Conservation (phyloP, 2,113 vertebrate genomes). For the Pogonocichla stellata region DNA sequence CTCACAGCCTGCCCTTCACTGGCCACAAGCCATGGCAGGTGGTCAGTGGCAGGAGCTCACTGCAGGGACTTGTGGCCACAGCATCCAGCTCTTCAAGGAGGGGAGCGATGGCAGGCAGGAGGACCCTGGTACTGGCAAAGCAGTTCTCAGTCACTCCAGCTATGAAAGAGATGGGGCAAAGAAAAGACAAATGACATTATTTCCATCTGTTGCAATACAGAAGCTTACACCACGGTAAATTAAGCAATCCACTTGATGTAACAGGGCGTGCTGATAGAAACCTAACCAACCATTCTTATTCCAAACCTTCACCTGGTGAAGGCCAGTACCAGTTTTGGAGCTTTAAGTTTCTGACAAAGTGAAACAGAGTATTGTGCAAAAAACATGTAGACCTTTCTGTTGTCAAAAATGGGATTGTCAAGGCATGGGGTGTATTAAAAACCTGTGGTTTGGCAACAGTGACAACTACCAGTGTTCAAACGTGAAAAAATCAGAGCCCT, state of each 20-base stretch:
- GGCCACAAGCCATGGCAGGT: accelerated
- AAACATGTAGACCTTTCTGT: neutral
- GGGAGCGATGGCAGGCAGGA: neutral
- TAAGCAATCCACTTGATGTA: neutral
- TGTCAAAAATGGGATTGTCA: neutral
- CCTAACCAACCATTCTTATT: neutral
- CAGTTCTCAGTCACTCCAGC: neutral
- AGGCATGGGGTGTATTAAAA: accelerated
- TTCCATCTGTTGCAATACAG: neutral
- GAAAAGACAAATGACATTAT: neutral
- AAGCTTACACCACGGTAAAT: neutral
- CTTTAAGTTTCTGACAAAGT: neutral
- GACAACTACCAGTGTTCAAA: neutral
- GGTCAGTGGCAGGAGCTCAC: neutral
- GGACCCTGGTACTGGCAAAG: neutral
- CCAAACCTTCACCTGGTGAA: neutral
- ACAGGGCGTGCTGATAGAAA: neutral
- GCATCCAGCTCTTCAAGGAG: neutral
- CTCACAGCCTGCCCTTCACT: neutral
- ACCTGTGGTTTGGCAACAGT: neutral
- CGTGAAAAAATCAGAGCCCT: neutral
- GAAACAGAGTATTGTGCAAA: neutral
- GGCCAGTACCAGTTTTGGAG: neutral
- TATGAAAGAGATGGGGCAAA: neutral
- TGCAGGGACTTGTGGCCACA: accelerated